Conservation (phyloP, 2,888 invertebrate species). For the Onthophagus sagittarius region DNA sequence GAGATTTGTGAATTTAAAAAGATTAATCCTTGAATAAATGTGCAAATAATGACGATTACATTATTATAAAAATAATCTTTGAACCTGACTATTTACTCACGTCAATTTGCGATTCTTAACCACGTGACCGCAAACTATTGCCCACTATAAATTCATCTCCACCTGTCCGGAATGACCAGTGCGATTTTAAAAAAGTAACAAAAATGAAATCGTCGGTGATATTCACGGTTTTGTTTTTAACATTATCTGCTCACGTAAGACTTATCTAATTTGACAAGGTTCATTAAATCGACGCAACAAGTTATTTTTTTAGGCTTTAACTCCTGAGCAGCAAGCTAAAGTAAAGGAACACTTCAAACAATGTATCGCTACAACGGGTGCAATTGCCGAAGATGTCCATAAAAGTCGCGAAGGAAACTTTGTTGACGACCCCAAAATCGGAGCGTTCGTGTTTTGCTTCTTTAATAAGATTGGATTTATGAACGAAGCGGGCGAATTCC, state of each 20-base stretch:
- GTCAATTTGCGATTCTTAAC: not conserved
- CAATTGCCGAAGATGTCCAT: conserved; percentile 31
- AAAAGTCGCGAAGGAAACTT: conserved; percentile 46
- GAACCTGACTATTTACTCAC: not conserved
- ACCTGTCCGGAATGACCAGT: not conserved
- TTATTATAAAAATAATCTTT: not conserved
- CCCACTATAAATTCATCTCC: not conserved
- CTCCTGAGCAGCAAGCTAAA: conserved; percentile 34
- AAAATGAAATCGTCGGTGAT: conserved; percentile 1
- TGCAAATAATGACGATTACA: not conserved
- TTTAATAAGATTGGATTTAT: conserved; percentile 50
- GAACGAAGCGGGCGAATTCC: conserved; percentile 40
- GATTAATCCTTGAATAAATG: not conserved
- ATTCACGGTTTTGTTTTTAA: not conserved
- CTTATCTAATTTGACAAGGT: not conserved
- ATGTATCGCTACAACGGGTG: conserved; percentile 38
- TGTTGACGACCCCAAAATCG: conserved; percentile 46
- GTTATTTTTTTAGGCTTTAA: conserved; percentile 17
- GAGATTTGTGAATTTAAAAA: not conserved
- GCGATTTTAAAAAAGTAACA: not conserved
- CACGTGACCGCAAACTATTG: not conserved
- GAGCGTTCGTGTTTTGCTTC: conserved; percentile 51
- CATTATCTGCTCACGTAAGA: not conserved
- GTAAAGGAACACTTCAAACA: conserved; percentile 39
- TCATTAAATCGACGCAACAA: not conserved